Evolutionary conservation across 2,113 vertebrate species (phyloP).

Genomic region (Carassius carassius): DNA sequence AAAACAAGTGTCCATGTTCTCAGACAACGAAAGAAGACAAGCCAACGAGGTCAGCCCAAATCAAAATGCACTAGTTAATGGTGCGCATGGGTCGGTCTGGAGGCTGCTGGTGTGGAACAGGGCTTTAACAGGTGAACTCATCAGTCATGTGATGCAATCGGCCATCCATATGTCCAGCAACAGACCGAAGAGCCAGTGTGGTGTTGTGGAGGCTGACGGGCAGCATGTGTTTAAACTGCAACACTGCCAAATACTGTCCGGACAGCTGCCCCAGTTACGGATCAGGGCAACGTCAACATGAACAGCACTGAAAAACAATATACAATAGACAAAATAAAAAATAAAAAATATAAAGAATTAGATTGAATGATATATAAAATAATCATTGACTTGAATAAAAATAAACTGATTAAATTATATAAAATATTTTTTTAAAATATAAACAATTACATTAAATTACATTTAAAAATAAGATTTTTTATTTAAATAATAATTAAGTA

Average conservation of each 20-base stretch:
- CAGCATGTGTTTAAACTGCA: constrained; percentile 42
- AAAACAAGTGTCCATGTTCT: not conserved
- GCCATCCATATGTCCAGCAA: constrained; percentile 44
- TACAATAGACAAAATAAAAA: no score
- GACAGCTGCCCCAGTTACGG: constrained; percentile 20
- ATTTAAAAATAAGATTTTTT: no score
- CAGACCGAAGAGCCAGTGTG: constrained; percentile 33
- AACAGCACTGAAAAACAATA: not conserved
- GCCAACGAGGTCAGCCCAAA: not conserved
- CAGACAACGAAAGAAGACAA: not conserved
- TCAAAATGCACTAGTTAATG: not conserved
- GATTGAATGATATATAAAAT: no score
- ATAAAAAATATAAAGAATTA: no score
- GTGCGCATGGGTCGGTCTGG: not conserved
- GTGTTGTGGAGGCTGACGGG: constrained; percentile 23
- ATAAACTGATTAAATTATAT: no score
- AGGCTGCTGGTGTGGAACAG: constrained; percentile 19
- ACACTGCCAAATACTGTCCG: constrained; percentile 1
- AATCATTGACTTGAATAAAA: no score
- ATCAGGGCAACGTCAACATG: not conserved
- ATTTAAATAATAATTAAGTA: no score
- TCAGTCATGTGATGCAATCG: constrained; percentile 34
- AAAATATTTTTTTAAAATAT: no score
- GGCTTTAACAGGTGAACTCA: constrained; percentile 46
- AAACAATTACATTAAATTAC: no score